Evolutionary conservation across 2,113 vertebrate species (phyloP).

Genomic region (Accipiter virgatus): DNA sequence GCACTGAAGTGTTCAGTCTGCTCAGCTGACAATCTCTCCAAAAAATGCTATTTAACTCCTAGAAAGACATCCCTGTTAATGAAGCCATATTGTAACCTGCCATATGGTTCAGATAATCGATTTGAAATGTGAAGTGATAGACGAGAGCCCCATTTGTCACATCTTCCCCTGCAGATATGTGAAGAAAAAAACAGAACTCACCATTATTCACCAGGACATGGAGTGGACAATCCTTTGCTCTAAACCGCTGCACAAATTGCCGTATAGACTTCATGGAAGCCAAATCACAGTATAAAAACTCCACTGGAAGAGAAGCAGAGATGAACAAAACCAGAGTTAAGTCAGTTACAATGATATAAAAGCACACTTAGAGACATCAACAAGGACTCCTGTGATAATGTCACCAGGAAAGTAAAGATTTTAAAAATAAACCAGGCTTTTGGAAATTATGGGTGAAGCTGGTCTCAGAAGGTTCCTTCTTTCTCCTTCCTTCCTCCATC

Average conservation of each 20-base stretch:
- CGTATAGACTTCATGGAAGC: constrained; percentile 84
- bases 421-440: not conserved
- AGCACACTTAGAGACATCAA: not conserved
- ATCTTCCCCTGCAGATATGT: not conserved
- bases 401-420: not conserved
- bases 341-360: not conserved
- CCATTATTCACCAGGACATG: constrained; percentile 92
- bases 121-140: not conserved
- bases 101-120: not conserved
- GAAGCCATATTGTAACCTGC: not conserved
- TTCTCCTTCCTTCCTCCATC: not conserved
- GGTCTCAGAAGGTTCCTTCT: not conserved
- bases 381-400: not conserved
- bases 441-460: not conserved
- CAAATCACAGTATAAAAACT: constrained; percentile 87
- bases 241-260: constrained; percentile 80
- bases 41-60: not conserved
- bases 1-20: not conserved
- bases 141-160: not conserved
- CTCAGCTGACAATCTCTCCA: not conserved
- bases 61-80: not conserved
- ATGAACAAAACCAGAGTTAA: not conserved
- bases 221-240: constrained; percentile 76
- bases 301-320: constrained; percentile 72
- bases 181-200: constrained; percentile 53